A percentile compares a stretch with the other conserved stretches of the same genome.
Conservation (phyloP, 2,113 vertebrate species). For the Phycodurus eques region DNA sequence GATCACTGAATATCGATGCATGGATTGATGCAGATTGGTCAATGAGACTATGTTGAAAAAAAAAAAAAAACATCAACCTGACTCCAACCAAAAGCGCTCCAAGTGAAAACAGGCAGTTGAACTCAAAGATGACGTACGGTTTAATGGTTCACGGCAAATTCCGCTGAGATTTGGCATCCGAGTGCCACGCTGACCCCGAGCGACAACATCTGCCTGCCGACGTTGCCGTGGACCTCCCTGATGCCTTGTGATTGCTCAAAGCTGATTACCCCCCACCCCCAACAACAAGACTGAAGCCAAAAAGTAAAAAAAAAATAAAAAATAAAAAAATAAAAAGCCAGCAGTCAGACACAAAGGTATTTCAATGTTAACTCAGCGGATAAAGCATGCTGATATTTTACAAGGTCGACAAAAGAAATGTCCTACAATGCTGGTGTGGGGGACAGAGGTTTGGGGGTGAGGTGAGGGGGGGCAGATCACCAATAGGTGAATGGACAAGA, state of each 20-base stretch:
- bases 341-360: constrained; percentile 55
- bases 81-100: background rate
- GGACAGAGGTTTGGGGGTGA: constrained; percentile 3
- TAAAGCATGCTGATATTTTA: constrained; percentile 73
- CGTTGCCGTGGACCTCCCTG: constrained; percentile 11
- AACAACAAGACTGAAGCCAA: constrained; percentile 49
- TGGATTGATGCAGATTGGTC: too few species aligned
- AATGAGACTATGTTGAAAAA: too few species aligned
- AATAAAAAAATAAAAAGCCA: constrained; percentile 49
- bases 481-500: constrained; percentile 77
- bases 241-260: constrained; percentile 49
- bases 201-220: constrained; percentile 56
- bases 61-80: background rate
- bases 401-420: constrained; percentile 80
- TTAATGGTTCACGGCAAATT: constrained; percentile 61
- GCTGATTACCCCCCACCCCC: constrained; percentile 52
- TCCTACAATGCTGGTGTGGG: constrained; percentile 63
- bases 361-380: constrained; percentile 55
- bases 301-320: constrained; percentile 32
- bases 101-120: constrained; percentile 7
- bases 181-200: constrained; percentile 43
- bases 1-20: too few species aligned
- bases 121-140: constrained; percentile 11
- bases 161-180: constrained; percentile 57
- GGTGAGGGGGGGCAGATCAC: constrained; percentile 84